Evolutionary conservation across 2,888 invertebrate species (phyloP).

Genomic region (Cantharis rustica): DNA sequence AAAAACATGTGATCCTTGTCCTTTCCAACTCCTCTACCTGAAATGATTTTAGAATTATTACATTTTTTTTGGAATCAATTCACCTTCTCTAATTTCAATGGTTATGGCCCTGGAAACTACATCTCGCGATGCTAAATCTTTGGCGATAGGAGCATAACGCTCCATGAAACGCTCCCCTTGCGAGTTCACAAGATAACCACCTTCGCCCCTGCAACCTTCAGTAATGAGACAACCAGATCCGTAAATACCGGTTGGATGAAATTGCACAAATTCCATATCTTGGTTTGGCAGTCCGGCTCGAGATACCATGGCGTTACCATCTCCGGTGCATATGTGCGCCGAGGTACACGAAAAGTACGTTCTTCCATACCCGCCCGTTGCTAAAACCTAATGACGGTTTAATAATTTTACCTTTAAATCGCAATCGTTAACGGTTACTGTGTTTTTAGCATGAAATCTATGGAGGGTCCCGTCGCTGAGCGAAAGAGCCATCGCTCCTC

Average conservation of each 20-base stretch:
- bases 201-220: constrained; percentile 96
- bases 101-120: constrained; percentile 98
- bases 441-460: constrained; percentile 82
- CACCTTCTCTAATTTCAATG: constrained; percentile 93
- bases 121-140: constrained; percentile 97
- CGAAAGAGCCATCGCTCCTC: constrained; percentile 90
- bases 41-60: not conserved
- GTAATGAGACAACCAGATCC: constrained; percentile 98
- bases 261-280: constrained; percentile 99
- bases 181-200: constrained; percentile 95
- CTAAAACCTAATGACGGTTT: constrained; percentile 63
- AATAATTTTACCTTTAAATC: not conserved
- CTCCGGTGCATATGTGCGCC: constrained; percentile 98
- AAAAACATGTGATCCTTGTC: constrained; percentile 96
- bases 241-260: constrained; percentile 98
- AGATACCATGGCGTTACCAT: constrained; percentile 94
- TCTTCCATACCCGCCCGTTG: constrained; percentile 88
- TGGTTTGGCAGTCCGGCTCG: constrained; percentile 92
- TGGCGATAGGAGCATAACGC: constrained; percentile 97
- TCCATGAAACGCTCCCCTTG: constrained; percentile 99
- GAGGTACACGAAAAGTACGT: constrained; percentile 98
- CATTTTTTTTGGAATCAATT: not conserved
- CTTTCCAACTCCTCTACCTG: constrained; percentile 88
- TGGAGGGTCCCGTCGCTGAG: constrained; percentile 97
- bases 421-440: constrained; percentile 56